Percentiles rank a stretch among this genome's conserved stretches.
phyloP scores from a whole-genome alignment of 2,888 invertebrate genomes.

The Ormyrus thymus region DNA sequence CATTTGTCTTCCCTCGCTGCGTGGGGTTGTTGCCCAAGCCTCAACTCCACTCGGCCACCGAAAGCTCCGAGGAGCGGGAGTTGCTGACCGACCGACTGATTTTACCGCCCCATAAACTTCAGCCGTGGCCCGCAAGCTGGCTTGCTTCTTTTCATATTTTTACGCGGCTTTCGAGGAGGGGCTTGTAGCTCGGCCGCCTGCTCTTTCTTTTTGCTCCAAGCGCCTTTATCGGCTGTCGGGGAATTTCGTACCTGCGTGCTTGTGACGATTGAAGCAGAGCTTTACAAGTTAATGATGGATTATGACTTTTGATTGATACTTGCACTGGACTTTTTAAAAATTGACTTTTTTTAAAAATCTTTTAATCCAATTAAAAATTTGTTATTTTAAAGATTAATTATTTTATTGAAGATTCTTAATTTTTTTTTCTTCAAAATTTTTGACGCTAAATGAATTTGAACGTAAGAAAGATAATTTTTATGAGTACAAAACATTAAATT shows the following conservation, averaged over 20 bases:
- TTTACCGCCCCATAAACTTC: conserved; percentile 47
- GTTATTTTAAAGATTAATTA: no score
- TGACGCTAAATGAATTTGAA: neutral
- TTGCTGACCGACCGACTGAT: conserved; percentile 45
- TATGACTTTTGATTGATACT: no score
- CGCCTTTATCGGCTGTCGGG: no score
- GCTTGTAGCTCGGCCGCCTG: neutral
- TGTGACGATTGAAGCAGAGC: no score
- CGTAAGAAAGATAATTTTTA: neutral
- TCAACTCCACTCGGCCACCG: neutral
- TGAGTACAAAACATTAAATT: neutral
- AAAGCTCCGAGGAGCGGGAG: conserved; percentile 7
- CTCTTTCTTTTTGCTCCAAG: no score
- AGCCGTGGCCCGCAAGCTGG: conserved; percentile 6
- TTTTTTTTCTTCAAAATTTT: neutral
- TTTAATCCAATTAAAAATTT: no score
- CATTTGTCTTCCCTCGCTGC: conserved; percentile 72
- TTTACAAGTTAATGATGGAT: no score
- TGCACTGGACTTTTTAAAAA: no score
- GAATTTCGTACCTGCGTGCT: no score
- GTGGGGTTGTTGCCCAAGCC: neutral
- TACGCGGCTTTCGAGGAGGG: neutral
- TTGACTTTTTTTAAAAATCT: no score
- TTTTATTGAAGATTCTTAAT: neutral
- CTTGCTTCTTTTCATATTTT: conserved; percentile 44